phyloP scores from a whole-genome alignment of 1,140 invertebrate species.

The Drosophila ambigua region DNA sequence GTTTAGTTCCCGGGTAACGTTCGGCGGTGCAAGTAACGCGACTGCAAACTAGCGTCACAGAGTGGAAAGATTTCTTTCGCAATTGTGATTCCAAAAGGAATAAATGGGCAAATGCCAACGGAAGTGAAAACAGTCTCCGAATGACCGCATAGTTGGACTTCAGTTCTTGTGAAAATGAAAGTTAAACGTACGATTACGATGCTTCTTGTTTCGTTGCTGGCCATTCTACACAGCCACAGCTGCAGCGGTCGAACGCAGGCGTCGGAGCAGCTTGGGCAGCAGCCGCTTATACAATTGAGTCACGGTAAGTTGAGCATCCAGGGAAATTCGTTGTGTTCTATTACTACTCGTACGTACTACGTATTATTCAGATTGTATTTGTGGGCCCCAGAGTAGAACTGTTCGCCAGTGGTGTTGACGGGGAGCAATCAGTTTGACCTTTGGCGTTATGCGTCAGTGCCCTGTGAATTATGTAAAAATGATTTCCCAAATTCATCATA shows the following conservation, averaged over 20 bases:
- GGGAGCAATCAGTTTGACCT: conserved; percentile 59
- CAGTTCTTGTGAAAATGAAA: conserved; percentile 61
- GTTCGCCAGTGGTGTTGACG: conserved; percentile 6
- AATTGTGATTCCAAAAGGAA: conserved; percentile 4
- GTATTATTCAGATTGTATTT: conserved; percentile 29
- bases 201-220: conserved; percentile 49
- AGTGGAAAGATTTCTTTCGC: background rate
- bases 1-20: conserved; percentile 73
- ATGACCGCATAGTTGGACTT: conserved; percentile 31
- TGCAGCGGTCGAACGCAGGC: conserved; percentile 8
- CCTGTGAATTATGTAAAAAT: conserved; percentile 29
- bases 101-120: conserved; percentile 28
- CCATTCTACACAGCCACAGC: conserved; percentile 21
- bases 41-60: conserved; percentile 3
- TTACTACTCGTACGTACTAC: background rate
- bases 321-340: conserved; percentile 49
- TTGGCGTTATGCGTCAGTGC: conserved; percentile 68
- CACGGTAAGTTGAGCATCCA: conserved; percentile 81
- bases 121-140: conserved; percentile 21
- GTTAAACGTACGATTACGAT: conserved; percentile 31
- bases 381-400: conserved; percentile 15
- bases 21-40: conserved; percentile 53
- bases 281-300: conserved; percentile 83
- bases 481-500: conserved; percentile 19
- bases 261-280: conserved; percentile 19